Evolutionary conservation across 1,140 invertebrate genomes (phyloP), one percentile per base, ranked within the genome.

Genomic region (Megalopta genalis): DNA sequence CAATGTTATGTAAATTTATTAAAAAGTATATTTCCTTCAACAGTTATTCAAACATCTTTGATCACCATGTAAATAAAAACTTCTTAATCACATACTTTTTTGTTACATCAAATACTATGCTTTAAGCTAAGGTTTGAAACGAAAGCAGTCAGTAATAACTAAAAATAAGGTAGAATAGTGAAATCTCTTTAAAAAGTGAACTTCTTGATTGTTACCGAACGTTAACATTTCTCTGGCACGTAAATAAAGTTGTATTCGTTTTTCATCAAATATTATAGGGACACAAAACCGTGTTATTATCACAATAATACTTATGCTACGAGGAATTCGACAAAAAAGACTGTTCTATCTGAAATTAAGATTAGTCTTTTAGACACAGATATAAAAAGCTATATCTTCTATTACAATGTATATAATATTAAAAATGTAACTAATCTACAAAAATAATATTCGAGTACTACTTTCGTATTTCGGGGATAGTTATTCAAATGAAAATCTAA

Each of bases 11-110:
- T 27, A 52, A 49, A 32, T 70, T 77, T 37, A 46, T 62, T 69
- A 54, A 82, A 78, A 78, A 78, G 68, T 72, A 78, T 79, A 77
- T 76, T 81, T 77, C 14, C 46, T 54, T 64, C 21, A 77, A 70
- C 59, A 77, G 69, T 52, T 21, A 54, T 70, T 70, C 32, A 70
- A 77, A 77, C 46, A 63, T 37, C n/a, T 77, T 70, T 54, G 23
- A 23, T 67, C n/a, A 6, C 10, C 21, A 6, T 63, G 60, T 77
- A 64, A 77, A 70, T 69, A 70, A 42, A 77, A 69, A 52, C 18
- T 52, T 76, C 60, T 54, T 2, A 70, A 70, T 70, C 16, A 52
- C 59, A 54, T 64, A 32, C 14, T 46, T 25, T 23, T 57, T 63
- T n/a, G n/a, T 63, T 70, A 77, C 21, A 67, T 23, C 25, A 49